These are phyloP conservation scores for Tethya wilhelma DNA, from an alignment of 37 sponge, comb jelly and placozoan genomes.

Conservation along the genomic window DNA sequence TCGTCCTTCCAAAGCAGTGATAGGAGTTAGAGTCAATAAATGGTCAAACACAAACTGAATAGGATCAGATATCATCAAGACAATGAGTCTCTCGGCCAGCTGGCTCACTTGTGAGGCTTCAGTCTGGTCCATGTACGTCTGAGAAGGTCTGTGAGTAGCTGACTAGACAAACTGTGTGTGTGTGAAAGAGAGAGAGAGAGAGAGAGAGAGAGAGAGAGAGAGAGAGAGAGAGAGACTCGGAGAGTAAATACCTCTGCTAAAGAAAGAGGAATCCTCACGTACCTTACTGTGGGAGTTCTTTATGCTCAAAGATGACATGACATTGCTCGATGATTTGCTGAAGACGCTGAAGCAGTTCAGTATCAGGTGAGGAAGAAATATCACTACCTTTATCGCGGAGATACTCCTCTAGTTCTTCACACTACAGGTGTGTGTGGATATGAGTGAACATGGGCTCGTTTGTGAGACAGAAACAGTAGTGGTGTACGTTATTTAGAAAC, in stretches of 20 bases:
- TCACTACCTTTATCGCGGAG: slow-evolving; percentile 57
- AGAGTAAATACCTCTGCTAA: too few species aligned
- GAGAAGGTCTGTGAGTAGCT: background rate
- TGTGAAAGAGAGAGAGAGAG: too few species aligned
- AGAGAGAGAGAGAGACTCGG: too few species aligned
- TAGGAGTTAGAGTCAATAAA: slow-evolving; percentile 16
- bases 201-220: too few species aligned
- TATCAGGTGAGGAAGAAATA: background rate
- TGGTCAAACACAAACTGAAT: slow-evolving; percentile 45
- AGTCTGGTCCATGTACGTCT: too few species aligned
- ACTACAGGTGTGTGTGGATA: too few species aligned
- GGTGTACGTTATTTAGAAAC: too few species aligned
- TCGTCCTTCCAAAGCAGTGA: slow-evolving; percentile 28
- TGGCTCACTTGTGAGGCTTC: background rate
- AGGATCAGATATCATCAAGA: slow-evolving; percentile 39
- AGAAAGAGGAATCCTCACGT: background rate
- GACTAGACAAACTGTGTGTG: too few species aligned
- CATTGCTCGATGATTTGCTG: slow-evolving; percentile 38
- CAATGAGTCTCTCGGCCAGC: slow-evolving; percentile 33
- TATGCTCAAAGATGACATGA: slow-evolving; percentile 42
- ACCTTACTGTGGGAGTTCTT: slow-evolving; percentile 47
- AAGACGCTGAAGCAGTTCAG: slow-evolving; percentile 22
- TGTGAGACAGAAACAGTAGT: too few species aligned
- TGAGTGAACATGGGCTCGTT: too few species aligned
- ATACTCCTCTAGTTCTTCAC: slow-evolving; percentile 55